Evolutionary conservation across 2,797 vertebrate genomes (phyloP).

Genomic region (Rhynchonycteris naso): DNA sequence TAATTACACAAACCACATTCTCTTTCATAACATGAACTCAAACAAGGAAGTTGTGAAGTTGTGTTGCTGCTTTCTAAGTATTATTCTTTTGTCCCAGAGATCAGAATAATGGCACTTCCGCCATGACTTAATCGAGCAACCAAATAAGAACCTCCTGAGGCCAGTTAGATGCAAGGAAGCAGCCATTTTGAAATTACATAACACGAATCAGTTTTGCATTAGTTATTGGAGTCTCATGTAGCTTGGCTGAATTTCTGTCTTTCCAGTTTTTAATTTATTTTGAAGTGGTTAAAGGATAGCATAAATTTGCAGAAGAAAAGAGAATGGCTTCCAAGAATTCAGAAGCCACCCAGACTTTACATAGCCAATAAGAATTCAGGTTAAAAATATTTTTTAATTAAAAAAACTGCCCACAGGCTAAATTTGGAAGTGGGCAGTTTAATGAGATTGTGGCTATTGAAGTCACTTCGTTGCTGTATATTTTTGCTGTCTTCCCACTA

Average conservation of each 20-base stretch:
- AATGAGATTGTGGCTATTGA: constrained; percentile 84
- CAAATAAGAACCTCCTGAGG: constrained; percentile 78
- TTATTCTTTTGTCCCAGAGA: constrained; percentile 59
- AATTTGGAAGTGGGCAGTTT: constrained; percentile 84
- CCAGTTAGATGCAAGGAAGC: constrained; percentile 62
- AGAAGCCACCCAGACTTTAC: constrained; percentile 80
- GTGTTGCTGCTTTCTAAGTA: constrained; percentile 59
- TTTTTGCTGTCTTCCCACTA: constrained; percentile 84
- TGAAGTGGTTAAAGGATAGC: constrained; percentile 78
- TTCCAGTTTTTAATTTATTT: constrained; percentile 81
- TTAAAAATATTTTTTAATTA: constrained; percentile 87
- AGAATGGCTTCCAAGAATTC: constrained; percentile 82
- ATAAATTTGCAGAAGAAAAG: constrained; percentile 78
- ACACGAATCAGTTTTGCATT: constrained; percentile 77
- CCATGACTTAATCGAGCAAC: constrained; percentile 41
- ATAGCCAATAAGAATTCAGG: constrained; percentile 82
- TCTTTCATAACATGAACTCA: constrained; percentile 66
- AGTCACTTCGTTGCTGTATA: constrained; percentile 84
- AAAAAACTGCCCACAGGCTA: constrained; percentile 85
- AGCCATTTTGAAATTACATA: constrained; percentile 75
- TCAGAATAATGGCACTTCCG: constrained; percentile 55
- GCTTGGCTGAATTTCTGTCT: constrained; percentile 79
- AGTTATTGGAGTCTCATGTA: constrained; percentile 74
- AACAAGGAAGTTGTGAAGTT: constrained; percentile 44
- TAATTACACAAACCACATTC: constrained; percentile 25